Evolutionary conservation across 2,888 invertebrate genomes (phyloP).

Genomic region (Willowsia nigromaculata): DNA sequence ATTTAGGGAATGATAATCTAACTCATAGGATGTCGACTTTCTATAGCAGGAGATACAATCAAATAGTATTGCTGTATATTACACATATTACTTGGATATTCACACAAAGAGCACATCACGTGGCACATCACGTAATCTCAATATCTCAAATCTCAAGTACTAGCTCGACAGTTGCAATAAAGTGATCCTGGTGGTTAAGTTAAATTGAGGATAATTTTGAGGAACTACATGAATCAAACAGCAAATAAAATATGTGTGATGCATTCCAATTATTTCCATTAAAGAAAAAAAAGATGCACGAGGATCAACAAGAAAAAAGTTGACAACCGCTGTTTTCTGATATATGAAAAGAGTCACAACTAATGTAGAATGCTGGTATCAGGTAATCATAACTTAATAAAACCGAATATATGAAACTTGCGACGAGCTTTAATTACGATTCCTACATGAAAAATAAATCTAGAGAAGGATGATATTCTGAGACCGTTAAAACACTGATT

Average conservation of each 20-base stretch:
- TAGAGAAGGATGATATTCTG: too few relatives aligned
- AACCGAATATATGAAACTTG: too few relatives aligned
- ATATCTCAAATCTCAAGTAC: background rate
- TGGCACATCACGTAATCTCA: background rate
- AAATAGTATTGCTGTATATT: background rate
- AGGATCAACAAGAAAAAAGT: background rate
- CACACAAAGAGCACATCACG: background rate
- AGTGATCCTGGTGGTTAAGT: background rate
- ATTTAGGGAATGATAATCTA: too few relatives aligned
- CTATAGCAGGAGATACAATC: too few relatives aligned
- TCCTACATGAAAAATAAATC: too few relatives aligned
- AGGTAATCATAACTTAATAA: too few relatives aligned
- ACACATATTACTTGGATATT: background rate
- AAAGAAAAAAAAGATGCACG: background rate
- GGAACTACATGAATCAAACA: background rate
- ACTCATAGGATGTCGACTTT: too few relatives aligned
- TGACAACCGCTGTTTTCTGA: too few relatives aligned
- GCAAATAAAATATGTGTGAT: conserved; percentile 15
- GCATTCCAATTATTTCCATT: background rate
- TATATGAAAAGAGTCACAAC: too few relatives aligned
- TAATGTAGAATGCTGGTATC: too few relatives aligned
- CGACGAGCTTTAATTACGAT: too few relatives aligned
- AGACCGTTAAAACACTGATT: too few relatives aligned
- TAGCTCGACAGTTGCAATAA: background rate
- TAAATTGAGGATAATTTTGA: background rate